Percentiles rank a stretch among this genome's conserved stretches.
Conservation (phyloP, 30 jellyfish, hydroid and myxozoan genomes). For the Mastigias papua region DNA sequence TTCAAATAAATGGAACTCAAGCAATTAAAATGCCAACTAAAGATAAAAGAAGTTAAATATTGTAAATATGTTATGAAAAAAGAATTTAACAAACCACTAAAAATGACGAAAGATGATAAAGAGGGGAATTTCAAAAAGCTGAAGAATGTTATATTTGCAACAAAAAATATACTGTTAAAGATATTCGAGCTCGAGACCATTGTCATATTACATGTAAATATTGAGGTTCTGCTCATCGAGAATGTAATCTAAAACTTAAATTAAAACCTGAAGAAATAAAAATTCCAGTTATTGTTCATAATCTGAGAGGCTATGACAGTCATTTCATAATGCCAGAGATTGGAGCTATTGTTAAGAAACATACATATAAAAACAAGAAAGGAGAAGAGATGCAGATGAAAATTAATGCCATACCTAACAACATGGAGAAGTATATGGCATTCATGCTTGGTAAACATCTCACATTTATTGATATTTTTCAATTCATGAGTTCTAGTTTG, state of each 20-base stretch:
- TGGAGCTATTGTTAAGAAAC: constrained; percentile 49
- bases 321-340: too few species aligned
- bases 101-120: constrained; percentile 28
- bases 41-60: too few species aligned
- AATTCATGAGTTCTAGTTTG: constrained; percentile 58
- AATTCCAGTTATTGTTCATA: constrained; percentile 74
- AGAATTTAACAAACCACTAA: constrained; percentile 17
- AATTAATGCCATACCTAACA: too few species aligned
- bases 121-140: constrained; percentile 31
- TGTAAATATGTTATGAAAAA: neutral
- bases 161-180: constrained; percentile 21
- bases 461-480: constrained; percentile 39
- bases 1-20: too few species aligned
- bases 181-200: constrained; percentile 60
- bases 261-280: constrained; percentile 50
- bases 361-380: constrained; percentile 40
- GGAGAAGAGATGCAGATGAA: too few species aligned
- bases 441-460: constrained; percentile 52
- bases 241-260: constrained; percentile 54
- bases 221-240: constrained; percentile 65
- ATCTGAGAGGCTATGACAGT: too few species aligned
- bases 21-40: too few species aligned
- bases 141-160: too few species aligned
- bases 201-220: constrained; percentile 64
- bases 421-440: too few species aligned